Evolutionary conservation across 2,113 vertebrate species (phyloP).

Genomic region (Bettongia penicillata): DNA sequence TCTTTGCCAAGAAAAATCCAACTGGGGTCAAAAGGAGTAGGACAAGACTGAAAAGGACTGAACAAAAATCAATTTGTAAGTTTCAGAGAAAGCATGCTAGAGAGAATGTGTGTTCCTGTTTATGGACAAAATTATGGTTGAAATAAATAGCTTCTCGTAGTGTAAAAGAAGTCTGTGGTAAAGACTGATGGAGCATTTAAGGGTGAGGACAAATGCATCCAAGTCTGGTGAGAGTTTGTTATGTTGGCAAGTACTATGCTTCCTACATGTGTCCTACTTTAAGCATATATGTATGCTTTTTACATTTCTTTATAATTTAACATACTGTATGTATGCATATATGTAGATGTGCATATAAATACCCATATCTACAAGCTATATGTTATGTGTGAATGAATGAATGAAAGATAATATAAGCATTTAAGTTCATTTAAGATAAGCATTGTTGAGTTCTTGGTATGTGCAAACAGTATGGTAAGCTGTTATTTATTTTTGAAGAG

Average conservation of each 20-base stretch:
- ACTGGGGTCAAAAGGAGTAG: neutral
- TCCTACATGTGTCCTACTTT: neutral
- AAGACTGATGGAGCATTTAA: neutral
- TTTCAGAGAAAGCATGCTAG: neutral
- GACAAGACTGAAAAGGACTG: neutral
- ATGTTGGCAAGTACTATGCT: neutral
- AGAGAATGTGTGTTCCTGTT: conserved; percentile 1
- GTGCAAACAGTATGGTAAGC: neutral
- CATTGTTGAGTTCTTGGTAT: neutral
- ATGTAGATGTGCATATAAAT: neutral
- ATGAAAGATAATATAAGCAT: neutral
- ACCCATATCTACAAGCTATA: neutral
- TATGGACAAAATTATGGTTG: neutral
- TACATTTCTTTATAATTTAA: neutral
- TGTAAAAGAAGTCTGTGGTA: conserved; percentile 7
- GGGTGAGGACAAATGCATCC: neutral
- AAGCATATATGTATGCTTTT: neutral
- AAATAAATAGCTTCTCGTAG: conserved; percentile 13
- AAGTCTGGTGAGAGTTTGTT: neutral
- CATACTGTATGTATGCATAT: neutral
- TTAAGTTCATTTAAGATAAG: neutral
- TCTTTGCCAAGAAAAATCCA: neutral
- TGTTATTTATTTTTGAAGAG: no score
- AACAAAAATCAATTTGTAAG: neutral
- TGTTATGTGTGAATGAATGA: neutral